Percentiles rank a stretch among this genome's conserved stretches.
These are phyloP conservation scores for Lysandra bellargus DNA, from an alignment of 2,888 invertebrate species.

Conservation along the genomic window DNA sequence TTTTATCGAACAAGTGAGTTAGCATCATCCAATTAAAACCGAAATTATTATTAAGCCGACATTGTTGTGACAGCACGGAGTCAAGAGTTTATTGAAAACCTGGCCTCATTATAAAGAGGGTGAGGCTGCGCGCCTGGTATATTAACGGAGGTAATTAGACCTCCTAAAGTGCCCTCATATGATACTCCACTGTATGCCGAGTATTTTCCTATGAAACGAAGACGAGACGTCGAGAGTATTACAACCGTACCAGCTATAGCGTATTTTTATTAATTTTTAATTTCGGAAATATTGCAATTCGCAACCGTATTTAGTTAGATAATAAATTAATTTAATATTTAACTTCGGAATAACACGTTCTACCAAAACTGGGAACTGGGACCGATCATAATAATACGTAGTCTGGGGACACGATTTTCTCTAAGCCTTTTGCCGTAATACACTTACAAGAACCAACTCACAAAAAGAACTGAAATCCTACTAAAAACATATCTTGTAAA, in stretches of 20 bases:
- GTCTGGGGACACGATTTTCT: too few species aligned
- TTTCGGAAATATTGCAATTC: too few species aligned
- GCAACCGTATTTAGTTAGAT: not conserved
- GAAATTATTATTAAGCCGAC: slow-evolving; percentile 12
- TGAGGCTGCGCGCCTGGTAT: slow-evolving; percentile 23
- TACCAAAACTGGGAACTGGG: too few species aligned
- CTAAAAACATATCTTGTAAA: too few species aligned
- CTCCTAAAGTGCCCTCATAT: slow-evolving; percentile 30
- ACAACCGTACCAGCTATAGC: not conserved
- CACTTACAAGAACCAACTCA: too few species aligned
- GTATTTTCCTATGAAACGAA: not conserved
- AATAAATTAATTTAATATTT: too few species aligned
- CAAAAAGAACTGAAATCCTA: too few species aligned
- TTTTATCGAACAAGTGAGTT: not conserved
- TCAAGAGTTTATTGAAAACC: slow-evolving; percentile 31
- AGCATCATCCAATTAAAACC: slow-evolving; percentile 15
- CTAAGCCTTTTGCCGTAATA: too few species aligned
- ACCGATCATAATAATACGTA: too few species aligned
- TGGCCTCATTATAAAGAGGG: slow-evolving; percentile 32
- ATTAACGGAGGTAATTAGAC: slow-evolving; percentile 38
- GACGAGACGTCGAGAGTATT: not conserved
- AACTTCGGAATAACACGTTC: too few species aligned
- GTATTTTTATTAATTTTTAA: not conserved
- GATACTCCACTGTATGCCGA: not conserved
- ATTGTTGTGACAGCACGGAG: slow-evolving; percentile 16